Evolutionary conservation across 2,113 vertebrate genomes (phyloP).

Genomic region (Heptranchias perlo): DNA sequence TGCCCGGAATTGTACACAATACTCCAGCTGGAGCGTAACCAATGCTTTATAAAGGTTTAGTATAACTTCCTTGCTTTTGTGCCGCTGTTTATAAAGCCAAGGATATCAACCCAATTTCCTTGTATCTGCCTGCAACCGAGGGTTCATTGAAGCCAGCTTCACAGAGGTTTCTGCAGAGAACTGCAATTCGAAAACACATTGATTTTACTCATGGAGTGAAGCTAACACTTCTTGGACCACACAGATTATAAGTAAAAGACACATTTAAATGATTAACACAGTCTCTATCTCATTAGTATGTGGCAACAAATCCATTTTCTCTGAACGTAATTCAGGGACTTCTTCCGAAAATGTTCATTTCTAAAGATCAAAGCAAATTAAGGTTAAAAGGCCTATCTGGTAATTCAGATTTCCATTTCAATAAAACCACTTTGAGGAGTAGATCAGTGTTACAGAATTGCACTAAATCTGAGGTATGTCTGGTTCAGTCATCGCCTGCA

Average conservation of each 20-base stretch:
- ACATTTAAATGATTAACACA: background rate
- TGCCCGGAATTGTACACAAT: too few species aligned
- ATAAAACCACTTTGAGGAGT: background rate
- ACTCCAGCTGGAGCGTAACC: too few species aligned
- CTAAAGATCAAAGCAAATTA: conserved; percentile 2
- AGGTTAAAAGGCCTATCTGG: background rate
- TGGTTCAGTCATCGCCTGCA: background rate
- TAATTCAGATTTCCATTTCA: background rate
- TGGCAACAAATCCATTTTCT: background rate
- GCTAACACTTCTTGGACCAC: background rate
- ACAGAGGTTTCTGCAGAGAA: too few species aligned
- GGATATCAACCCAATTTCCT: too few species aligned
- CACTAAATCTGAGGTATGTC: background rate
- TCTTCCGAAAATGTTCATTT: background rate
- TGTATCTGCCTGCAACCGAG: too few species aligned
- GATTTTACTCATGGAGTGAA: background rate
- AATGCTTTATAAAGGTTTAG: too few species aligned
- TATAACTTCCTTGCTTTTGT: too few species aligned
- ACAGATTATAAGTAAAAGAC: background rate
- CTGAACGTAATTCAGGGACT: background rate
- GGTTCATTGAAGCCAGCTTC: too few species aligned
- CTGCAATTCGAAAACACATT: too few species aligned
- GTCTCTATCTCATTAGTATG: background rate
- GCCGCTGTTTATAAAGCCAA: too few species aligned
- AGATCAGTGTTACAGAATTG: background rate